These are phyloP conservation scores for Gulo gulo DNA, from an alignment of 2,113 vertebrate genomes.

Conservation along the genomic window DNA sequence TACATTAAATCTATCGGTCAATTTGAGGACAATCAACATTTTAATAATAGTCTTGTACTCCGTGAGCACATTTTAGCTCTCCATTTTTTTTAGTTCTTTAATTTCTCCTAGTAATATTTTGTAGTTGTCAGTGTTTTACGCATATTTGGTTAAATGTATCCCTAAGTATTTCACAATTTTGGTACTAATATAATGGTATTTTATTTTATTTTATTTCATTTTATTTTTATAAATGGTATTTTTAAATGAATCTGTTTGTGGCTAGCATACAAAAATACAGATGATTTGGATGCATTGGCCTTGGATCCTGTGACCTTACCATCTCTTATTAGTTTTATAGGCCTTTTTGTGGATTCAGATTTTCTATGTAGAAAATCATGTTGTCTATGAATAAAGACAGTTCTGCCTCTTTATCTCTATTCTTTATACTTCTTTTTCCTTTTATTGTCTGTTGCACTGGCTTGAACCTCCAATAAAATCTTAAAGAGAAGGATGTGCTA, in stretches of 20 bases:
- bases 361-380: not conserved
- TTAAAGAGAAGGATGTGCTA: not conserved
- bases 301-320: not conserved
- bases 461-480: not conserved
- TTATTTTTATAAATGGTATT: not conserved
- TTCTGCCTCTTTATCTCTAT: not conserved
- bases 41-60: not conserved
- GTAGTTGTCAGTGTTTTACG: not conserved
- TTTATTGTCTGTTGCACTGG: not conserved
- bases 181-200: not conserved
- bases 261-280: not conserved
- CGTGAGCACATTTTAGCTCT: not conserved
- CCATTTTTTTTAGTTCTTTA: constrained; percentile 11
- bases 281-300: not conserved
- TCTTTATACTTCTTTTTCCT: not conserved
- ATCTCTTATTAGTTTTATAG: not conserved
- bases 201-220: too few species aligned
- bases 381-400: not conserved
- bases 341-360: not conserved
- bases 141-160: not conserved
- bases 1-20: not conserved
- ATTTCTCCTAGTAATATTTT: not conserved
- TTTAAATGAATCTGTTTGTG: not conserved
- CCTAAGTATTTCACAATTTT: not conserved
- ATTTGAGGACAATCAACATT: not conserved